Evolutionary conservation across 2,113 vertebrate genomes (phyloP), one percentile per base, ranked within the genome.

Genomic region (Mastomys coucha): DNA sequence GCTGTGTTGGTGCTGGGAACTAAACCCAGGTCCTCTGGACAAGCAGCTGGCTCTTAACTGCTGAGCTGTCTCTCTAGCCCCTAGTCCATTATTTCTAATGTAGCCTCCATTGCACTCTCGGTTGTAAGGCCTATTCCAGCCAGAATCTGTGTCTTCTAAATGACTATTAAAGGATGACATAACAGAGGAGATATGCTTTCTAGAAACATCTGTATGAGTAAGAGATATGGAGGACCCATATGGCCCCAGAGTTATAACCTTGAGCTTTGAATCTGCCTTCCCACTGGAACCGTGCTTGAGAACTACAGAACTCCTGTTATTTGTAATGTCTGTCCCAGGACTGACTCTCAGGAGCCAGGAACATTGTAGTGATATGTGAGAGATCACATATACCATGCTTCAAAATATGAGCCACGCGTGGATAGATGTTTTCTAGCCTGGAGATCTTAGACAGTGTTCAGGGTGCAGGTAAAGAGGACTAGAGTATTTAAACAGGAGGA

Each of bases 301-400:
- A 49, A 36, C 1, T 0, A 24, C 19, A 24, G 73, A 51, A 5
- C 19, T 16, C 22, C 24, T 26, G 31, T 1, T 8, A 7, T 31
- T 19, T 22, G 78, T 56, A 2, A 26, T 0, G 0, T 5, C 75
- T 42, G 11, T 28, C 36, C 28, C 39, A 5, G 22, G 39, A 58
- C 58, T 7, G 0, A 26, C 42, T 60, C 67, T 49, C 85, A 42
- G 73, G 58, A 45, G 7, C 20, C 78, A 36, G 67, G 67, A 39
- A 5, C 20, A 0, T 20, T 3, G 13, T 5, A 6, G 51, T 22
- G 70, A 2, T 12, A 5, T 36, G 0, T 16, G 36, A 28, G 49
- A 36, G 42, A 26, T 11, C 10, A 1, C 11, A 28, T 0, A 33
- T 28, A 45, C 17, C 51, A 53, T 14, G 33, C 28, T 26, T 28